Percentiles rank a stretch among this genome's conserved stretches.
phyloP scores from a whole-genome alignment of 1,140 invertebrate genomes.

The Hylyphantes graminicola region DNA sequence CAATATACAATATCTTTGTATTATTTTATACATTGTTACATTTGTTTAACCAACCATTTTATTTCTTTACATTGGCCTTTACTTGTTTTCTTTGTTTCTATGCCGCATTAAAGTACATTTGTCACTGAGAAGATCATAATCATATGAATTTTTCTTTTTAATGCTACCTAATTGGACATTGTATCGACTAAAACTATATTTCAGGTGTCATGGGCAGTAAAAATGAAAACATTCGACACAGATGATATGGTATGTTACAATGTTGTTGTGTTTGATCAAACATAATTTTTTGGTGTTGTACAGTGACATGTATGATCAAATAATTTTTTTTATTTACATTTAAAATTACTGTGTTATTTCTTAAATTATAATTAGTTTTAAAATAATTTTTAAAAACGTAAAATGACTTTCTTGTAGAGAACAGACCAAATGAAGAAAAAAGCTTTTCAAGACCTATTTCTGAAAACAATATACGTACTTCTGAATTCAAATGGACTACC shows the following conservation, averaged over 20 bases:
- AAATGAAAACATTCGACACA: not conserved
- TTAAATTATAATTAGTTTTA: not conserved
- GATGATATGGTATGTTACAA: slow-evolving; percentile 18
- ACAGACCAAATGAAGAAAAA: slow-evolving; percentile 20
- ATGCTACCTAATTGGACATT: not conserved
- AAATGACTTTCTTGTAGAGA: slow-evolving; percentile 11
- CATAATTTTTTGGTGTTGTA: not conserved
- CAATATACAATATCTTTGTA: no score
- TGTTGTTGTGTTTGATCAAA: not conserved
- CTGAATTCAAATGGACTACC: not conserved
- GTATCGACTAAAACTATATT: not conserved
- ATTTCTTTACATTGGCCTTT: no score
- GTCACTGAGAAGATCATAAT: no score
- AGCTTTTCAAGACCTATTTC: slow-evolving; percentile 5
- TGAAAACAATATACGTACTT: slow-evolving; percentile 2
- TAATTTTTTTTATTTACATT: not conserved
- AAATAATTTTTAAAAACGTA: not conserved
- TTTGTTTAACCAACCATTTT: no score
- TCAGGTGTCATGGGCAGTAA: not conserved
- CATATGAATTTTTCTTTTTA: not conserved
- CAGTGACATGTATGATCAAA: no score
- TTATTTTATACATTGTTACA: no score
- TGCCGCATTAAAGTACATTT: no score
- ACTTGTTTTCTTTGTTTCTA: no score
- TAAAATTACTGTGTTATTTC: no score